Evolutionary conservation across 2,888 invertebrate species (phyloP), one percentile per base, ranked within the genome.

Genomic region (Archips crataeganus): DNA sequence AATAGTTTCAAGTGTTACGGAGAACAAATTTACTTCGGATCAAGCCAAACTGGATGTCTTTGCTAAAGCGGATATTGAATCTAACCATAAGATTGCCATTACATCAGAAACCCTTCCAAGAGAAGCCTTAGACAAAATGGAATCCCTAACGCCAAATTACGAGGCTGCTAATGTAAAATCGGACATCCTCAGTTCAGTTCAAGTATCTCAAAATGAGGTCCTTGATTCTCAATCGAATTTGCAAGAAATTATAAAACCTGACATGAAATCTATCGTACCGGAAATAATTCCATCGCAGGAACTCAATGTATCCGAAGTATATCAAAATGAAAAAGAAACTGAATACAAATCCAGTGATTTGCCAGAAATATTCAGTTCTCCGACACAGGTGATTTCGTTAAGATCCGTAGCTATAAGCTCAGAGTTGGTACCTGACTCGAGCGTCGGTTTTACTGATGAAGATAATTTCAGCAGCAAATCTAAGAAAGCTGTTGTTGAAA

Each of bases 11-110:
- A 88, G 89, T 70, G 90, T 95, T 65, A 94, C 88, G 84, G 96
- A 96, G 93, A 87, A 89, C 86, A 89, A 82, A 71, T 87, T 95
- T 36, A 88, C 83, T 42, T 81, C 87, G 77, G 81, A 85, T 59
- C 84, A 89, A 79, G 79, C 81, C 70, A 91, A 93, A n/a, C 84
- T 90, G 75, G 82, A 87, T 71, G 90, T 87, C 47, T 94, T 88
- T 81, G 96, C 96, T 23, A 94, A 89, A 70, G 73, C 95, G 45
- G 93, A 95, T 70, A 84, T 96, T 54, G 88, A 94, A 59, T 81
- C 91, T 3, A 94, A 95, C 79, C 95, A 95, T 65, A 91, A 95
- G 83, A 90, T 95, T 73, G 95, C 95, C 11, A 68, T 91, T 71
- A 91, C 91, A n/a, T 92, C 93, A 73, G 89, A 95, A 80, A 86